These are phyloP conservation scores for Diplodus puntazzo DNA, from an alignment of 2,797 vertebrate species.

Conservation along the genomic window DNA sequence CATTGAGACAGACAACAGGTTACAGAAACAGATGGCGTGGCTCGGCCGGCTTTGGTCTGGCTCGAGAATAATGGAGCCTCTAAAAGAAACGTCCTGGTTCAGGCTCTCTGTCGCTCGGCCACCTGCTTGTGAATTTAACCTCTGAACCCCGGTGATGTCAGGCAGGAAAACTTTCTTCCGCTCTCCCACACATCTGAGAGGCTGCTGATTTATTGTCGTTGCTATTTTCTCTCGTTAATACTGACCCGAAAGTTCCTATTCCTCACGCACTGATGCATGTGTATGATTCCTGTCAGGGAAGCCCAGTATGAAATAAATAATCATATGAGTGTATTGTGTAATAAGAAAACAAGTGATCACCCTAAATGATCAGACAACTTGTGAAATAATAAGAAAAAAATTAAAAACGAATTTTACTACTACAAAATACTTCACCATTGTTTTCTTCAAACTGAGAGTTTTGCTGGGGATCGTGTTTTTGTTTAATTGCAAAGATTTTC, in stretches of 20 bases:
- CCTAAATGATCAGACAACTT: background rate
- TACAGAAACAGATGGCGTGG: constrained; percentile 65
- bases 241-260: constrained; percentile 20
- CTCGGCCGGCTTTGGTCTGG: constrained; percentile 29
- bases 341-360: background rate
- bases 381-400: background rate
- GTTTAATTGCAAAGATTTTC: background rate
- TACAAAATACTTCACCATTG: background rate
- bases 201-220: constrained; percentile 56
- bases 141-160: constrained; percentile 65
- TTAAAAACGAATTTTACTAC: background rate
- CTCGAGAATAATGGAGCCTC: constrained; percentile 52
- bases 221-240: constrained; percentile 49
- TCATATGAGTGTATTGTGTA: background rate
- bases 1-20: constrained; percentile 58
- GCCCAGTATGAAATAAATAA: background rate
- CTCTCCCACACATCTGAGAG: constrained; percentile 63
- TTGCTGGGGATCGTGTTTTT: background rate
- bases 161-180: constrained; percentile 67
- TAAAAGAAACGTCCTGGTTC: constrained; percentile 43
- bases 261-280: constrained; percentile 1
- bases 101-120: constrained; percentile 44
- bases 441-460: background rate
- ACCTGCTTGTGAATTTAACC: constrained; percentile 77
- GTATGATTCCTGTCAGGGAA: background rate